These are phyloP conservation scores for Halcyon chelicuti DNA, from an alignment of 2,797 vertebrate species.

Conservation along the genomic window DNA sequence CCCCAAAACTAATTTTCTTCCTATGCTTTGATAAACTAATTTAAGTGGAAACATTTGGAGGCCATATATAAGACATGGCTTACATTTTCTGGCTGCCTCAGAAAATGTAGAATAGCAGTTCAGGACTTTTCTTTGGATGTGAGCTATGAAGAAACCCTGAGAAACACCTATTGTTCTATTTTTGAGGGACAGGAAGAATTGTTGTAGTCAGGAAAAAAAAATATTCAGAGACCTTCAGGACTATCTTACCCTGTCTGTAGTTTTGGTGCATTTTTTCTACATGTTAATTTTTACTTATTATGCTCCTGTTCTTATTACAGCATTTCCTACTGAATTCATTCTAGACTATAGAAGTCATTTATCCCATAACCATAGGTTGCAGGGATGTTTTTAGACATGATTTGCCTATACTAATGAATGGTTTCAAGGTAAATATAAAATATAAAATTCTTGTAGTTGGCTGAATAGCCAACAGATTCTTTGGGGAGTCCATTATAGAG, in stretches of 20 bases:
- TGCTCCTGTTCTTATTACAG: not conserved
- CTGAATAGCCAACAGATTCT: not conserved
- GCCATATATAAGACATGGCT: not conserved
- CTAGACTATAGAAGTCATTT: not conserved
- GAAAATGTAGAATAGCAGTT: not conserved
- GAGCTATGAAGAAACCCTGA: not conserved
- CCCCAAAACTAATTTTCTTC: not conserved
- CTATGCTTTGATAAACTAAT: not conserved
- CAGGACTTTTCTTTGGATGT: not conserved
- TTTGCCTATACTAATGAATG: not conserved
- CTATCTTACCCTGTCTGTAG: not conserved
- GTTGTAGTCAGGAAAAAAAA: not conserved
- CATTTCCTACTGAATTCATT: not conserved
- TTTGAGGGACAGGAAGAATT: not conserved
- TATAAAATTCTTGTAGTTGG: not conserved
- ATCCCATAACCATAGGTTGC: not conserved
- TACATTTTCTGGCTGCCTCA: not conserved
- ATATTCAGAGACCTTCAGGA: not conserved
- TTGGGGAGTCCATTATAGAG: not conserved
- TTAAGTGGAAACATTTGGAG: not conserved
- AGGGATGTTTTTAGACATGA: not conserved
- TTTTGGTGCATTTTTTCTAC: not conserved
- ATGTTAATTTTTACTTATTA: not conserved
- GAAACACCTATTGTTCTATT: not conserved
- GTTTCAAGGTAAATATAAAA: conserved; percentile 29